Conservation (phyloP, 2,888 invertebrate species). For the Tyria jacobaeae region DNA sequence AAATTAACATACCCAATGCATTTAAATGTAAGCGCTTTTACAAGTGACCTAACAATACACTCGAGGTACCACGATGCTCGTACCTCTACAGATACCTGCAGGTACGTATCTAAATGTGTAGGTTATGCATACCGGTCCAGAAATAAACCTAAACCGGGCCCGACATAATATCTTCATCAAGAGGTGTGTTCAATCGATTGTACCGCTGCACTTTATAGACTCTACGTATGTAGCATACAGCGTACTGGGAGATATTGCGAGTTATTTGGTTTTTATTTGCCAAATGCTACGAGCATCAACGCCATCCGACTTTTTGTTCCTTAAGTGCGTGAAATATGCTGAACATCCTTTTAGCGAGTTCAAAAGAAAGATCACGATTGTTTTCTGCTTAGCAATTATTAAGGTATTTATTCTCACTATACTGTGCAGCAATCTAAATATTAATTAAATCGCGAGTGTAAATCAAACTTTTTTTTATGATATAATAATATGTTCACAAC, state of each 20-base stretch:
- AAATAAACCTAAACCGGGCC: conserved; percentile 76
- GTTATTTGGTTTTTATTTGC: conserved; percentile 45
- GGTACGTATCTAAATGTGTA: conserved; percentile 44
- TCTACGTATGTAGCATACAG: conserved; percentile 48
- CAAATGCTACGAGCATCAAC: conserved; percentile 28
- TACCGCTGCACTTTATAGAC: conserved; percentile 60
- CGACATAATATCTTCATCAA: conserved; percentile 81
- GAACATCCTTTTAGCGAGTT: conserved; percentile 24
- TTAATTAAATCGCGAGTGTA: conserved; percentile 45
- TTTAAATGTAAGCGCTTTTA: conserved; percentile 39
- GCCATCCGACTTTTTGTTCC: conserved; percentile 18
- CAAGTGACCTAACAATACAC: conserved; percentile 45
- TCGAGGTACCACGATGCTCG: conserved; percentile 22
- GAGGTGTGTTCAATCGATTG: conserved; percentile 84
- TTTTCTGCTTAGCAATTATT: conserved; percentile 12
- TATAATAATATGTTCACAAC: conserved; percentile 46
- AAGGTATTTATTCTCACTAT: conserved; percentile 30
- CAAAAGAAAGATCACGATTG: conserved; percentile 15
- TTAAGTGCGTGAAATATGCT: conserved; percentile 29
- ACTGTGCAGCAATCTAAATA: conserved; percentile 43
- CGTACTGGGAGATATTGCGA: conserved; percentile 34
- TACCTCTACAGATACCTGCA: conserved; percentile 26
- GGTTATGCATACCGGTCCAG: conserved; percentile 65
- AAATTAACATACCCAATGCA: conserved; percentile 33
- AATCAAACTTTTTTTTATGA: conserved; percentile 46